Conservation (phyloP, 2,113 vertebrate species). For the Tetrax tetrax region DNA sequence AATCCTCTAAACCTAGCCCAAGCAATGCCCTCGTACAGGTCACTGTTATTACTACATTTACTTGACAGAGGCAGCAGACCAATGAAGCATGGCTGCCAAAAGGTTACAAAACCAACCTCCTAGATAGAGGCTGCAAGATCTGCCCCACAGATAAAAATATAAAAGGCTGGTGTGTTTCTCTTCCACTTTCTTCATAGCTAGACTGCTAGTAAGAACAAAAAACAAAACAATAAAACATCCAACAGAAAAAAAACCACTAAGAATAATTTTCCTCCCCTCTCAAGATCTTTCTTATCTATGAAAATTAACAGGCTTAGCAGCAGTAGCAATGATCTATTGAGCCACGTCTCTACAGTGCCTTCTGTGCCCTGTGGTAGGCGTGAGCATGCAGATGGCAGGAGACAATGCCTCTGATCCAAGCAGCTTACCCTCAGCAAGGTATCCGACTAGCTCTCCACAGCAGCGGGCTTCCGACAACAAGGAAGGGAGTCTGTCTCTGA, state of each 20-base stretch:
- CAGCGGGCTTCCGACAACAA: not conserved
- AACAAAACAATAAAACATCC: not conserved
- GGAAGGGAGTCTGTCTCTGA: not conserved
- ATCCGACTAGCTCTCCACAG: not conserved
- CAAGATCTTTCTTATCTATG: not conserved
- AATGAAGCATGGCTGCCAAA: not conserved
- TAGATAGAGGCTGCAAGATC: not conserved
- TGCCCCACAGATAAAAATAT: not conserved
- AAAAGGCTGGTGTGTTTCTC: not conserved
- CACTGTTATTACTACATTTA: not conserved
- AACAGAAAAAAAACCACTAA: not conserved
- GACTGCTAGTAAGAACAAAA: not conserved
- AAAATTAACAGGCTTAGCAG: not conserved
- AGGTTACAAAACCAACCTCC: not conserved
- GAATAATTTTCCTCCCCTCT: not conserved
- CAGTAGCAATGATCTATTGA: not conserved
- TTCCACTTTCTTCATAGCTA: not conserved
- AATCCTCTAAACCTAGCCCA: not conserved
- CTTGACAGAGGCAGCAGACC: not conserved
- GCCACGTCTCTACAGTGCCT: not conserved
- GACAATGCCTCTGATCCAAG: not conserved
- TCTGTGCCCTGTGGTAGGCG: not conserved
- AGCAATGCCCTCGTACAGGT: not conserved
- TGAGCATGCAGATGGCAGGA: not conserved
- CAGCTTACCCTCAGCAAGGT: not conserved